Evolutionary conservation across 1,140 invertebrate genomes (phyloP).

Genomic region (Polyergus mexicanus): DNA sequence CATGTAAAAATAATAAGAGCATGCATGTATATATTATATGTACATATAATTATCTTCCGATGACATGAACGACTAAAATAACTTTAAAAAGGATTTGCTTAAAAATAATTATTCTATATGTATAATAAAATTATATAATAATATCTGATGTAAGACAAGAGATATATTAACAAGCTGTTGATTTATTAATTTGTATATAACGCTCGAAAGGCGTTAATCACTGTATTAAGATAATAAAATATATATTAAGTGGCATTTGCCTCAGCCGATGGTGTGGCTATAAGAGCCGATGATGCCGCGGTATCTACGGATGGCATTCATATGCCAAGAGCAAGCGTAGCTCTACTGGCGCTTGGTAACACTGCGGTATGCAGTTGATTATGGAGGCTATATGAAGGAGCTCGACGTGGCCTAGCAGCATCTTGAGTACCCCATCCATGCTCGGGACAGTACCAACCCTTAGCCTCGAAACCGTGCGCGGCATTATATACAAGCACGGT

Average conservation of each 20-base stretch:
- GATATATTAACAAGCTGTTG: neutral
- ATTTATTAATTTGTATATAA: neutral
- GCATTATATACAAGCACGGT: constrained; percentile 71
- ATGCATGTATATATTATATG: no score
- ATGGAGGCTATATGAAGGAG: constrained; percentile 82
- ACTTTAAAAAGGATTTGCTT: neutral
- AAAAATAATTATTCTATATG: no score
- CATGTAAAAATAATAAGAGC: constrained; percentile 22
- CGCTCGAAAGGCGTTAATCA: neutral
- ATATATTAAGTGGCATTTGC: constrained; percentile 33
- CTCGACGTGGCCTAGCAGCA: constrained; percentile 82
- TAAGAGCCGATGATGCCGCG: constrained; percentile 64
- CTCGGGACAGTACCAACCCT: constrained; percentile 62
- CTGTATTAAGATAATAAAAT: neutral
- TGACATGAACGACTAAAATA: neutral
- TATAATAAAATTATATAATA: no score
- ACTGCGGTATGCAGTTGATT: constrained; percentile 83
- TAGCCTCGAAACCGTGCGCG: constrained; percentile 68
- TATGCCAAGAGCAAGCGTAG: constrained; percentile 78
- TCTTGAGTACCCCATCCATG: constrained; percentile 81
- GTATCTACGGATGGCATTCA: constrained; percentile 75
- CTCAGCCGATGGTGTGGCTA: constrained; percentile 21
- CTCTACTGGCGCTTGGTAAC: constrained; percentile 78
- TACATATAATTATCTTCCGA: neutral
- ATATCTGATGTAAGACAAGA: neutral